These are phyloP conservation scores for Andricus grossulariae DNA, from an alignment of 1,140 invertebrate genomes.

Conservation along the genomic window DNA sequence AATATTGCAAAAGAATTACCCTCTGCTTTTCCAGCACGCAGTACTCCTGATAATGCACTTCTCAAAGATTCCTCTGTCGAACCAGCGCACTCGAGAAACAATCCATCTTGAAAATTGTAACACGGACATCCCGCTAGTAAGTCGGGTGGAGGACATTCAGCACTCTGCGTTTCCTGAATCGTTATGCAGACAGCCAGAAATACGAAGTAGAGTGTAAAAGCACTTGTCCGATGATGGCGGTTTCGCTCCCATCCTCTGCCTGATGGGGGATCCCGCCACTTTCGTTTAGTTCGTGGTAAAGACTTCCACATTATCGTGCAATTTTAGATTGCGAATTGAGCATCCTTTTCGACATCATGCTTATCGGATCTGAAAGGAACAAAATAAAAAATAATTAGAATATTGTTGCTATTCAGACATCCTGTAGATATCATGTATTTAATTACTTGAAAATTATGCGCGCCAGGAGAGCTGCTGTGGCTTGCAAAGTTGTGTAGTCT, in stretches of 20 bases:
- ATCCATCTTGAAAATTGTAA: conserved; percentile 92
- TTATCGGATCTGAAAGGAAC: conserved; percentile 39
- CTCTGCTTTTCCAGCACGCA: conserved; percentile 67
- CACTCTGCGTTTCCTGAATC: conserved; percentile 58
- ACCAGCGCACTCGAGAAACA: conserved; percentile 92
- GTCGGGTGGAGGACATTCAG: conserved; percentile 71
- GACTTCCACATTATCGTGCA: conserved; percentile 55
- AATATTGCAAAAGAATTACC: conserved; percentile 35
- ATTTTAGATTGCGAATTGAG: conserved; percentile 47
- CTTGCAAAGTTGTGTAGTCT: too few species aligned
- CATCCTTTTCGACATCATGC: conserved; percentile 46
- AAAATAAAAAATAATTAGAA: conserved; percentile 12
- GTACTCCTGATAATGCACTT: conserved; percentile 76
- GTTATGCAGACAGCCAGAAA: conserved; percentile 48
- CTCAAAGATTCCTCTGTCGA: conserved; percentile 80
- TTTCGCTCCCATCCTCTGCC: conserved; percentile 49
- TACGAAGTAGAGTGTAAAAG: conserved; percentile 52
- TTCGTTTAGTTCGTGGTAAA: conserved; percentile 56
- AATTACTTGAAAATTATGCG: too few species aligned
- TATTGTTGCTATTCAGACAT: background rate
- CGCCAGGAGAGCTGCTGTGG: too few species aligned
- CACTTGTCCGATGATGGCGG: conserved; percentile 47
- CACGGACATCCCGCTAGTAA: conserved; percentile 83
- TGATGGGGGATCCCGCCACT: conserved; percentile 52
- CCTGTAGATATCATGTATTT: background rate